These are phyloP conservation scores for Periplaneta americana DNA, from an alignment of 1,140 invertebrate species.

Conservation along the genomic window DNA sequence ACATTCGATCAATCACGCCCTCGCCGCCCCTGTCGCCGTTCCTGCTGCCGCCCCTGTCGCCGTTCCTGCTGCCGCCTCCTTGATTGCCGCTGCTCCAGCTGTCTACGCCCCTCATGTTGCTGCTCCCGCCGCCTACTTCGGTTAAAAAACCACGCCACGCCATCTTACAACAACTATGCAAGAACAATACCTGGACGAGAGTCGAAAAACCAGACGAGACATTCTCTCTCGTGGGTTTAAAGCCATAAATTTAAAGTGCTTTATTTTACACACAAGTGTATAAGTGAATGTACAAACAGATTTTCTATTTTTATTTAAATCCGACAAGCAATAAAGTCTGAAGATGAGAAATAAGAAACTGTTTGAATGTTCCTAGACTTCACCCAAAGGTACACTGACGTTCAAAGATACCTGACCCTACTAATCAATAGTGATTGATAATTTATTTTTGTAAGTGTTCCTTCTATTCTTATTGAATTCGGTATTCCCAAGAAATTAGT, in stretches of 20 bases:
- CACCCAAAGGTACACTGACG: too few relatives aligned
- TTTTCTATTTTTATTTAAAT: not conserved
- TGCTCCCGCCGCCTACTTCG: slow-evolving; percentile 26
- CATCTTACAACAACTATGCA: not conserved
- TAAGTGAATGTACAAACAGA: not conserved
- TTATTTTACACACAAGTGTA: too few relatives aligned
- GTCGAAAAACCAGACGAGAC: too few relatives aligned
- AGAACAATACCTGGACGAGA: too few relatives aligned
- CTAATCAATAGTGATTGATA: too few relatives aligned
- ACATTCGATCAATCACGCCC: slow-evolving; percentile 54
- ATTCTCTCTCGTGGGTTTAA: not conserved
- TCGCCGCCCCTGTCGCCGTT: slow-evolving; percentile 48
- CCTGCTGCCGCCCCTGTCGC: slow-evolving; percentile 37
- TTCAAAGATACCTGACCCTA: too few relatives aligned
- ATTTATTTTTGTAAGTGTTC: too few relatives aligned
- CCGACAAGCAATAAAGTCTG: not conserved
- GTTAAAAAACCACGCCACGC: not conserved
- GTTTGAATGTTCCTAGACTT: not conserved
- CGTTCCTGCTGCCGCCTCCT: slow-evolving; percentile 27
- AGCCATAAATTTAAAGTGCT: not conserved
- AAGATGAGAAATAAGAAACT: not conserved
- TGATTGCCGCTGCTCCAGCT: slow-evolving; percentile 32
- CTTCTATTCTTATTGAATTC: too few relatives aligned
- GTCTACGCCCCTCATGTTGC: slow-evolving; percentile 28
- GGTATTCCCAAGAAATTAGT: too few relatives aligned